phyloP scores from a whole-genome alignment of 1,140 invertebrate genomes.

The Drosophila equinoxialis region DNA sequence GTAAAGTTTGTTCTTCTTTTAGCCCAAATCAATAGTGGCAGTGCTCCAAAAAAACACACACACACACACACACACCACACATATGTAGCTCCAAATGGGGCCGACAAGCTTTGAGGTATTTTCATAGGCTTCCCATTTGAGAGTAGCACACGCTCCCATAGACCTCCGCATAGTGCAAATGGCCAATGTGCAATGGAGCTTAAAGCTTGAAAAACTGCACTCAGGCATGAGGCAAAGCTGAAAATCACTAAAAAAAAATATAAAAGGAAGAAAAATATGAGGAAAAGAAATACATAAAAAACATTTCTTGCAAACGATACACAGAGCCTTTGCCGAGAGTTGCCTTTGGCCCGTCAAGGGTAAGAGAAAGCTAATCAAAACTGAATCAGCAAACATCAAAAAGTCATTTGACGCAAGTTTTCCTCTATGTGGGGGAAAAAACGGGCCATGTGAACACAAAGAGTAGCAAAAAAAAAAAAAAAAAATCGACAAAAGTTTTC shows the following conservation, averaged over 20 bases:
- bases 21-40: constrained; percentile 1
- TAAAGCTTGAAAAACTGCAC: constrained; percentile 20
- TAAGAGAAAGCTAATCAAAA: constrained; percentile 60
- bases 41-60: not conserved
- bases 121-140: constrained; percentile 38
- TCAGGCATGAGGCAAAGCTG: constrained; percentile 5
- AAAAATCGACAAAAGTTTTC: constrained; percentile 23
- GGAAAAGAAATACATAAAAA: constrained; percentile 37
- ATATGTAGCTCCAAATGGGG: not conserved
- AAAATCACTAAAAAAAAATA: not conserved
- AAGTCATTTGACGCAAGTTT: constrained; percentile 56
- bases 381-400: constrained; percentile 67
- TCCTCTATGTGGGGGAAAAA: not conserved
- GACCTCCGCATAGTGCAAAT: constrained; percentile 38
- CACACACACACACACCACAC: constrained; percentile 2
- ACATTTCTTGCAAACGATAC: constrained; percentile 2
- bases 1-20: constrained; percentile 3
- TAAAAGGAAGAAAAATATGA: constrained; percentile 28
- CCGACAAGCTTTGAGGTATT: constrained; percentile 42
- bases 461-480: not conserved
- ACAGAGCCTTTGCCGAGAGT: not conserved
- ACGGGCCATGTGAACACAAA: not conserved
- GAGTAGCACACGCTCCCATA: not conserved
- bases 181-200: constrained; percentile 49
- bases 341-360: constrained; percentile 5